A percentile compares a stretch with the other conserved stretches of the same genome.
These are phyloP conservation scores for Lampropteryx suffumata DNA, from an alignment of 2,888 invertebrate species.

Conservation along the genomic window DNA sequence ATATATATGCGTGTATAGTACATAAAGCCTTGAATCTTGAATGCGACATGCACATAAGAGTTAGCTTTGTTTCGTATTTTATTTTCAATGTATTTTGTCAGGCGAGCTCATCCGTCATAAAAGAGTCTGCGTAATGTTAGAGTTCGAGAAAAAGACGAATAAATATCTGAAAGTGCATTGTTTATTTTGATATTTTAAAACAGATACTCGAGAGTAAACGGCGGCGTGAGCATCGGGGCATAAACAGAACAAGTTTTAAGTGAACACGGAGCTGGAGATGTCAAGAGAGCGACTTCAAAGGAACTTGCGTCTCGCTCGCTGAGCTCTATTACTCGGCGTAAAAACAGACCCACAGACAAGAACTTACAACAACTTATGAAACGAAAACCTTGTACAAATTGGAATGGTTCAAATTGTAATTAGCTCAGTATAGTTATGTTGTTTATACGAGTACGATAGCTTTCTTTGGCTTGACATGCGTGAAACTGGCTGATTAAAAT, in stretches of 20 bases:
- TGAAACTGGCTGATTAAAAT: no score
- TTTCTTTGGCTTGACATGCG: no score
- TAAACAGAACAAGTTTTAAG: slow-evolving; percentile 52
- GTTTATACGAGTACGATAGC: no score
- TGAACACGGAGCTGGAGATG: slow-evolving; percentile 45
- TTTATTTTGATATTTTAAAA: slow-evolving; percentile 14
- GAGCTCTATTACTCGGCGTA: slow-evolving; percentile 11
- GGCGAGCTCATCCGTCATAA: background rate
- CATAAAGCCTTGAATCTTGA: slow-evolving; percentile 8
- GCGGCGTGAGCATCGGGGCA: slow-evolving; percentile 39
- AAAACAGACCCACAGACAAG: slow-evolving; percentile 15
- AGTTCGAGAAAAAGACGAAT: slow-evolving; percentile 10
- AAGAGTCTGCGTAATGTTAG: background rate
- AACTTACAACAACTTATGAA: slow-evolving; percentile 9
- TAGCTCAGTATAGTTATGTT: background rate
- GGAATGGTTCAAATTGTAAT: slow-evolving; percentile 1
- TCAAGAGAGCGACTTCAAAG: slow-evolving; percentile 52
- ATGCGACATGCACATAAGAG: slow-evolving; percentile 14
- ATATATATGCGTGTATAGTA: slow-evolving; percentile 22
- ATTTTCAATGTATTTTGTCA: slow-evolving; percentile 1
- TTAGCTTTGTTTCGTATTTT: background rate
- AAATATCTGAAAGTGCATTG: slow-evolving; percentile 8
- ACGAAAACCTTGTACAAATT: background rate
- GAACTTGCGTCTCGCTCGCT: slow-evolving; percentile 35
- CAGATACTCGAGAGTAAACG: slow-evolving; percentile 25